Evolutionary conservation across 2,888 invertebrate genomes (phyloP), one percentile per base, ranked within the genome.

Genomic region (Caenorhabditis becei): DNA sequence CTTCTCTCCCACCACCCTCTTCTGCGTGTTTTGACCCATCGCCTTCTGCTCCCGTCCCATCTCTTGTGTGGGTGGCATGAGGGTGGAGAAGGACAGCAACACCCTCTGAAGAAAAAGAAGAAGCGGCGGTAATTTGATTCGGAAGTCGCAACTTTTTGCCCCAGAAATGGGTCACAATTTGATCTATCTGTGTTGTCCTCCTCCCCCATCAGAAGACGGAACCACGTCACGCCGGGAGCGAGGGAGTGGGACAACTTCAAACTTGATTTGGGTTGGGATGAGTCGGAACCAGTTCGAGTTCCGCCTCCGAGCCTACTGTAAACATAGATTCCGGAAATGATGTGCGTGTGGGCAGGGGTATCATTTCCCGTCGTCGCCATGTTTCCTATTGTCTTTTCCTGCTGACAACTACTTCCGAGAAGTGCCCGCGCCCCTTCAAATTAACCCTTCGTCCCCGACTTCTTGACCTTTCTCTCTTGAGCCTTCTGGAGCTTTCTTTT

Each of bases 161-260:
- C 59, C 20, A 75, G 59, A 74, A 75, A 59, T 67, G 75, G 75
- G 75, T 75, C 75, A 75, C 66, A 75, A 75, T 67, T 67, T 75
- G 66, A 66, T 66, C 75, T 59, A 54, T 72, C 56, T 53, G 26
- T 24, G 11, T 16, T 26, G n/a, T 16, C 16, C 2, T 3, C 23
- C 54, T 2, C 32, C 35, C 58, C 28, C 14, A 10, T 16, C 65
- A 24, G 24, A 56, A 32, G 20, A 23, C 63, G 56, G 63, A 63
- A 63, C 54, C 58, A 72, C 72, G 72, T 72, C 72, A 72, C 56
- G 32, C 28, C 54, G 41, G 41, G 41, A 41, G 41, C 41, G 11
- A n/a, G 32, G 14, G n/a, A 11, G 7, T 11, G 23, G 28, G n/a
- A 28, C 32, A 26, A 44, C 59, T 59, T 58, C 63, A 58, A 58